Conservation (phyloP, 2,888 invertebrate species). For the Orthosia incerta region DNA sequence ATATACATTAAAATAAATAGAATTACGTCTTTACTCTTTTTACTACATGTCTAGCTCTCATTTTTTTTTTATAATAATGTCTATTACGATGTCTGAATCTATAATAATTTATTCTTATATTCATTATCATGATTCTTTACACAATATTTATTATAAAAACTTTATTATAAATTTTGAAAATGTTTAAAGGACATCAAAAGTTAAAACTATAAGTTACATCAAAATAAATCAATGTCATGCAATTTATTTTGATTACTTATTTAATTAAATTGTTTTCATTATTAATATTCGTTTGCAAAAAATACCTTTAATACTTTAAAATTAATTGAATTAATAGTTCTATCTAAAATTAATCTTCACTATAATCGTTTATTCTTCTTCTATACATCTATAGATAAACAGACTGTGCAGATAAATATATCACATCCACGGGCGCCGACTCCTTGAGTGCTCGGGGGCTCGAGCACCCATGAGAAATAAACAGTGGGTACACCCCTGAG, state of each 20-base stretch:
- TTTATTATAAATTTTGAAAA: not conserved
- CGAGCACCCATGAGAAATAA: too few species aligned
- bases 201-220: not conserved
- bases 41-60: not conserved
- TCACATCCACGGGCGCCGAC: too few species aligned
- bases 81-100: not conserved
- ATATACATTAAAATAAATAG: not conserved
- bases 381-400: constrained; percentile 6
- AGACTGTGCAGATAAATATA: not conserved
- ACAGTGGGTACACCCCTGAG: too few species aligned
- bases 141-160: not conserved
- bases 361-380: not conserved
- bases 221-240: not conserved
- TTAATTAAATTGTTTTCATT: not conserved
- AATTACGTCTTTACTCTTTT: too few species aligned
- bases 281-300: constrained; percentile 4
- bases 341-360: not conserved
- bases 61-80: not conserved
- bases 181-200: not conserved
- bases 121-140: constrained; percentile 8
- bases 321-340: not conserved
- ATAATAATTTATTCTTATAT: too few species aligned
- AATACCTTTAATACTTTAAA: not conserved
- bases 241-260: not conserved
- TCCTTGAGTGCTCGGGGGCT: too few species aligned